Conservation (phyloP, 2,797 vertebrate genomes). For the Muscicapa comitata region DNA sequence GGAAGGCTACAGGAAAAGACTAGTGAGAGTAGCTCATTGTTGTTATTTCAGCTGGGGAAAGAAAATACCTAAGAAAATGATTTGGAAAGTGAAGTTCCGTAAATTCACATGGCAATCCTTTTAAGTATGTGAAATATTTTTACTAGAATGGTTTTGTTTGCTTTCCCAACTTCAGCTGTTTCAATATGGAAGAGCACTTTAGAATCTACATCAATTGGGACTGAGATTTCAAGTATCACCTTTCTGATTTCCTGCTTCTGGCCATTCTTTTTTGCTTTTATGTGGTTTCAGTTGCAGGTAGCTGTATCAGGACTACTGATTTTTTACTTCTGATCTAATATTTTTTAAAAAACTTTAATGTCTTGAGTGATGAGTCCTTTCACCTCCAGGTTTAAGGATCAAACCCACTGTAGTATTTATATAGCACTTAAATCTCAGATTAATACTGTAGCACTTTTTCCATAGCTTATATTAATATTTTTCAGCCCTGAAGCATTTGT, state of each 20-base stretch:
- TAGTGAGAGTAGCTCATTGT: not conserved
- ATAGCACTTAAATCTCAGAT: not conserved
- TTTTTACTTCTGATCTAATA: not conserved
- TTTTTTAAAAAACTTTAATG: not conserved
- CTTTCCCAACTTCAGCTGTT: not conserved
- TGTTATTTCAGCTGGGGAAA: conserved; percentile 65
- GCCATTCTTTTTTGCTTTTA: not conserved
- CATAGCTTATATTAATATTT: not conserved
- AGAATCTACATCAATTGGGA: not conserved
- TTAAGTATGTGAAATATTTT: conserved; percentile 59
- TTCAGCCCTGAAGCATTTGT: not conserved
- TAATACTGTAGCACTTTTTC: not conserved
- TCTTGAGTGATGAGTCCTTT: not conserved
- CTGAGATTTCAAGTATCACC: not conserved
- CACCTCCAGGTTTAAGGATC: not conserved
- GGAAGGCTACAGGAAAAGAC: not conserved
- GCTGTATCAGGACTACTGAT: not conserved
- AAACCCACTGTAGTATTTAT: not conserved
- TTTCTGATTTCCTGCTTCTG: not conserved
- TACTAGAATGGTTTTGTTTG: conserved; percentile 37
- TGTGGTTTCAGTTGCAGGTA: not conserved
- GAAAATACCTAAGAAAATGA: not conserved
- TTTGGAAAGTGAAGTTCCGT: not conserved
- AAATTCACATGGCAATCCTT: not conserved
- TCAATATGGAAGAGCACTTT: not conserved